Percentiles rank a stretch among this genome's conserved stretches.
Evolutionary conservation across 1,140 invertebrate genomes (phyloP).

Genomic region (Drepana arcuata): DNA sequence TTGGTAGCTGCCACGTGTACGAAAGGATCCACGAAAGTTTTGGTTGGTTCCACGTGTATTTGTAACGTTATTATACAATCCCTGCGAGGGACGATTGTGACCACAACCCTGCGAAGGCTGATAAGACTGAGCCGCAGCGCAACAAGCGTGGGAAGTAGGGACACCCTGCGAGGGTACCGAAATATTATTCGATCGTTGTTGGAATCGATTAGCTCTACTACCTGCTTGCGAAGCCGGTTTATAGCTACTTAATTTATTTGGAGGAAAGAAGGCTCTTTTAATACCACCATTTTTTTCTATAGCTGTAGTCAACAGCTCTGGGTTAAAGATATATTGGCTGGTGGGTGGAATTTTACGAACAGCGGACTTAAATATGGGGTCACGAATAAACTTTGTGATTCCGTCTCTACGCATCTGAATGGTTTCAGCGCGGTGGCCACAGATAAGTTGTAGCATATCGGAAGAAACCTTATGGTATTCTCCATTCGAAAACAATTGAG

Average conservation of each 20-base stretch:
- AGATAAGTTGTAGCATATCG: constrained; percentile 10
- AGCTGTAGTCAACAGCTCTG: constrained; percentile 1
- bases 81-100: no score
- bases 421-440: constrained; percentile 16
- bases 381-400: constrained; percentile 8
- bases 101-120: no score
- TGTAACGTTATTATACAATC: no score
- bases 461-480: constrained; percentile 11
- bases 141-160: no score
- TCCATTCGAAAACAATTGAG: constrained; percentile 9
- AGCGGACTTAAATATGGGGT: constrained; percentile 6
- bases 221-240: no score
- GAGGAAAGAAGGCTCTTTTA: constrained; percentile 9
- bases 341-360: constrained; percentile 14
- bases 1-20: no score
- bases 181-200: no score
- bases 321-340: constrained; percentile 6
- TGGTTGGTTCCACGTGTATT: no score
- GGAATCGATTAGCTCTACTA: no score
- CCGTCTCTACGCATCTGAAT: constrained; percentile 12
- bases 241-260: constrained; percentile 1
- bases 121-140: no score
- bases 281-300: constrained; percentile 14
- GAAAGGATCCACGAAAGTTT: no score
- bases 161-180: no score